Conservation (phyloP, 2,888 invertebrate genomes). For the Amblyjoppa proteus region DNA sequence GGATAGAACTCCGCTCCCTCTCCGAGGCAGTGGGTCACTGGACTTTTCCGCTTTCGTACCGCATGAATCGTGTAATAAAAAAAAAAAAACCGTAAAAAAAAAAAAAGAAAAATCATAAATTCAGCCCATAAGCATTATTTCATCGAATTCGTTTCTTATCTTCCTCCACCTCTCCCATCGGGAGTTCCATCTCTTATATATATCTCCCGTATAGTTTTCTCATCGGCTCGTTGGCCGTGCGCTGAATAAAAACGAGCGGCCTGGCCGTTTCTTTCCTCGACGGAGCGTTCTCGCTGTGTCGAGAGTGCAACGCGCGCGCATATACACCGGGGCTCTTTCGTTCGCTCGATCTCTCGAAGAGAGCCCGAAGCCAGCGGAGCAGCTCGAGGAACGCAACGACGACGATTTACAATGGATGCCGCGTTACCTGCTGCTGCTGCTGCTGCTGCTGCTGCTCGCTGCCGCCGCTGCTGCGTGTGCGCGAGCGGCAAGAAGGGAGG, state of each 20-base stretch:
- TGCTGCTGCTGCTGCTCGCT: conserved; percentile 38
- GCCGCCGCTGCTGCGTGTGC: conserved; percentile 57
- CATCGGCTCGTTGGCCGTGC: neutral
- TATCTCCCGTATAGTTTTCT: neutral
- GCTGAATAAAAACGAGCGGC: neutral
- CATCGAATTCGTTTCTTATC: neutral
- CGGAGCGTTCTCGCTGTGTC: neutral
- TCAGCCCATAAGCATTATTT: neutral
- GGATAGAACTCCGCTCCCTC: conserved; percentile 51
- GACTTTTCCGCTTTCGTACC: conserved; percentile 59
- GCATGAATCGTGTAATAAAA: conserved; percentile 32
- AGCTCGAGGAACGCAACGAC: conserved; percentile 64
- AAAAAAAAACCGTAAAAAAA: conserved; percentile 7
- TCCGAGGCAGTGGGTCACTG: conserved; percentile 66
- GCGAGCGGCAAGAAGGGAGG: conserved; percentile 27
- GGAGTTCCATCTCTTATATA: neutral
- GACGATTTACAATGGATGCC: conserved; percentile 65
- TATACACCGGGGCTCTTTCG: conserved; percentile 16
- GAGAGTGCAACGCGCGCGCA: conserved; percentile 9
- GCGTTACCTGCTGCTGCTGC: conserved; percentile 54
- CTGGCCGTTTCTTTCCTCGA: neutral
- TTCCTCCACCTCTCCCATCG: neutral
- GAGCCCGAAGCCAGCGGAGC: conserved; percentile 26
- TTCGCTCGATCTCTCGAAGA: conserved; percentile 30
- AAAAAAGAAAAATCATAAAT: neutral